Evolutionary conservation across 2,797 vertebrate genomes (phyloP).

Genomic region (Tokudaia muenninki): DNA sequence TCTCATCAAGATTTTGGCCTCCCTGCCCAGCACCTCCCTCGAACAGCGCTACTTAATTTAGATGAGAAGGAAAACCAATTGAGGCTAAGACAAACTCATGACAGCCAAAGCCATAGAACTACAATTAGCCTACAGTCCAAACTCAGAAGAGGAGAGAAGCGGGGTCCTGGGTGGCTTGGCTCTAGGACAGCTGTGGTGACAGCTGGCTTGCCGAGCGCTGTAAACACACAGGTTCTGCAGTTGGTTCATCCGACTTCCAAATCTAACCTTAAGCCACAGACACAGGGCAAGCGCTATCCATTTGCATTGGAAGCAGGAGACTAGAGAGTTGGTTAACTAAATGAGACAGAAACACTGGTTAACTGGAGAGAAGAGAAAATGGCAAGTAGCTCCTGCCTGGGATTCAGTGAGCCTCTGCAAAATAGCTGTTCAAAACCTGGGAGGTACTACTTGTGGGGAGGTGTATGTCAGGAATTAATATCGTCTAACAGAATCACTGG

Average conservation of each 20-base stretch:
- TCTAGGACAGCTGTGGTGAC: neutral
- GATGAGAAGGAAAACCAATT: neutral
- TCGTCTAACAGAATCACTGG: neutral
- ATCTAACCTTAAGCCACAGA: slow-evolving; percentile 18
- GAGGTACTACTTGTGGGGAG: neutral
- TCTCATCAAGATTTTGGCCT: neutral
- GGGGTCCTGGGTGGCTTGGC: neutral
- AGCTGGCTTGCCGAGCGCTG: neutral
- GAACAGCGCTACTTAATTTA: neutral
- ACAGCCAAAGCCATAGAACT: neutral
- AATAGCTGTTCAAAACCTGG: neutral
- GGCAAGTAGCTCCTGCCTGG: neutral
- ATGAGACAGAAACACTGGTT: slow-evolving; percentile 6
- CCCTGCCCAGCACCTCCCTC: neutral
- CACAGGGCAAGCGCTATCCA: neutral
- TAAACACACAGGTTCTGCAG: neutral
- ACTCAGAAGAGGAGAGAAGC: neutral
- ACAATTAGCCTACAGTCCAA: neutral
- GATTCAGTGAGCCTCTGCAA: neutral
- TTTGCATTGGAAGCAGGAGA: neutral
- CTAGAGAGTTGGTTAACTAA: neutral
- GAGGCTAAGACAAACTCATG: neutral
- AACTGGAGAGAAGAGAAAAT: neutral
- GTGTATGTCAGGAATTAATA: too few species aligned
- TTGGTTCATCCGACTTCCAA: neutral